phyloP scores from a whole-genome alignment of 1,140 invertebrate genomes.

The Pseudomyrmex dendroicus region DNA sequence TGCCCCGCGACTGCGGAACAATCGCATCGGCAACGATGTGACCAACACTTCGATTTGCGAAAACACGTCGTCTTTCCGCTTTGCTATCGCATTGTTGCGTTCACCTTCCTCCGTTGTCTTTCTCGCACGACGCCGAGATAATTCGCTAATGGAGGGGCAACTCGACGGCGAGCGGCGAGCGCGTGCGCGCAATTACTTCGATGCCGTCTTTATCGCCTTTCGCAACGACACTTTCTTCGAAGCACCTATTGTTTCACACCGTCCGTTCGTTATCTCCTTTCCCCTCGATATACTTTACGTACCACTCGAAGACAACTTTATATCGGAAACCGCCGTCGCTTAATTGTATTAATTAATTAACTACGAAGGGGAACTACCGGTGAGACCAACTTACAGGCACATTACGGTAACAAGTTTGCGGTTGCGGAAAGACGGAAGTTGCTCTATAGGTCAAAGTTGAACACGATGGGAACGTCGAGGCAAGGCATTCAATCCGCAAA shows the following conservation, averaged over 20 bases:
- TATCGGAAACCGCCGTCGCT: slow-evolving; percentile 41
- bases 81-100: slow-evolving; percentile 41
- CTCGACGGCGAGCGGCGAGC: not conserved
- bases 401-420: slow-evolving; percentile 61
- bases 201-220: slow-evolving; percentile 46
- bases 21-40: slow-evolving; percentile 42
- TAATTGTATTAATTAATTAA: slow-evolving; percentile 62
- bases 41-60: slow-evolving; percentile 32
- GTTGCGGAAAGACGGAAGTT: slow-evolving; percentile 60
- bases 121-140: slow-evolving; percentile 39
- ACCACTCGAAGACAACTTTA: slow-evolving; percentile 43
- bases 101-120: slow-evolving; percentile 34
- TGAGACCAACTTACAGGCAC: slow-evolving; percentile 56
- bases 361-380: slow-evolving; percentile 25
- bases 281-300: slow-evolving; percentile 26
- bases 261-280: too few species aligned
- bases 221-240: slow-evolving; percentile 42
- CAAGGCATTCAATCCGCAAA: slow-evolving; percentile 60
- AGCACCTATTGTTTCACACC: slow-evolving; percentile 38
- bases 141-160: slow-evolving; percentile 53
- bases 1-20: slow-evolving; percentile 22
- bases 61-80: slow-evolving; percentile 20
- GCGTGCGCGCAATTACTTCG: slow-evolving; percentile 35
- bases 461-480: slow-evolving; percentile 54
- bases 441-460: slow-evolving; percentile 60